Evolutionary conservation across 2,797 vertebrate species (phyloP).

Genomic region (Xiphophorus birchmanni): DNA sequence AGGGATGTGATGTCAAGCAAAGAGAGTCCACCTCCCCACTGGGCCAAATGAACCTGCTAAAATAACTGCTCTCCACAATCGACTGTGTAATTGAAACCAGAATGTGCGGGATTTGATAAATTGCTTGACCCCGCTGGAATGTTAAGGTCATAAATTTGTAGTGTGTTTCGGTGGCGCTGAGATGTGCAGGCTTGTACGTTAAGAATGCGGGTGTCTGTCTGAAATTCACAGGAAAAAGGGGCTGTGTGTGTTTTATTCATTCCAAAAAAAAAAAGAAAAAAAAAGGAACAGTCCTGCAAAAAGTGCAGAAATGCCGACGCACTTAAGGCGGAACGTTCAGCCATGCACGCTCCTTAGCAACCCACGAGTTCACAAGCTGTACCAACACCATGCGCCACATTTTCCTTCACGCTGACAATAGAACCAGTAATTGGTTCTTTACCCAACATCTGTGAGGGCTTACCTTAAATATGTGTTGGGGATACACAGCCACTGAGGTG

Average conservation of each 20-base stretch:
- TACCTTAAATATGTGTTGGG: neutral
- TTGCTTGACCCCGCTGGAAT: slow-evolving; percentile 98
- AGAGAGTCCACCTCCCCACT: slow-evolving; percentile 91
- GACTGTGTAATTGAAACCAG: slow-evolving; percentile 99
- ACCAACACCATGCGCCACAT: neutral
- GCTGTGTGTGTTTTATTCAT: slow-evolving; percentile 58
- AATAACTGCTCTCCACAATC: slow-evolving; percentile 95
- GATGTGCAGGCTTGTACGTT: slow-evolving; percentile 69
- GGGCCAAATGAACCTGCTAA: slow-evolving; percentile 99
- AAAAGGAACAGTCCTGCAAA: slow-evolving; percentile 74
- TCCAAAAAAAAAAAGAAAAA: slow-evolving; percentile 59
- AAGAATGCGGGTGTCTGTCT: slow-evolving; percentile 38
- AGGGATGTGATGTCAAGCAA: slow-evolving; percentile 87
- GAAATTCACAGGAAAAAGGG: slow-evolving; percentile 44
- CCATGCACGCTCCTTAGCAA: neutral
- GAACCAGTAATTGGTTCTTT: neutral
- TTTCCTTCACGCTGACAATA: neutral
- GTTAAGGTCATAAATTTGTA: slow-evolving; percentile 97
- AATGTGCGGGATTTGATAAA: slow-evolving; percentile 99
- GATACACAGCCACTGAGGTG: too few species aligned
- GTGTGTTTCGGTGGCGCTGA: slow-evolving; percentile 83
- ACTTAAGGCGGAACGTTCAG: neutral
- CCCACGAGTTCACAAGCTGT: neutral
- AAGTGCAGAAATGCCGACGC: slow-evolving; percentile 17
- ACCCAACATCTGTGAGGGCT: neutral